Evolutionary conservation across 1,140 invertebrate genomes (phyloP).

Genomic region (Helicoverpa zea): DNA sequence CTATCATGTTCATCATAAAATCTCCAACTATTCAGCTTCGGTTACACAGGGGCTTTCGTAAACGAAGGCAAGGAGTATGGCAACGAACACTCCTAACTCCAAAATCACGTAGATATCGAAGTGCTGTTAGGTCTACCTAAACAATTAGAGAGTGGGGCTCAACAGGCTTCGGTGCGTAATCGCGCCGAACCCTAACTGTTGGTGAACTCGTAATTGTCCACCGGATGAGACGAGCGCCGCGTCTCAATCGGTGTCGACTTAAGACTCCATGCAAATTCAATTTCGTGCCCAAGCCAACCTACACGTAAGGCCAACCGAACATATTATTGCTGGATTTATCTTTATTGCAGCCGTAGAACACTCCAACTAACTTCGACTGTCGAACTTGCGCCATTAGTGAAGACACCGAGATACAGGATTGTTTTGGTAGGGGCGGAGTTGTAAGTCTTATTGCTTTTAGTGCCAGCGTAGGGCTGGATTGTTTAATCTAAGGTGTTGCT

Average conservation of each 20-base stretch:
- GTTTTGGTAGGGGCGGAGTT: conserved; percentile 83
- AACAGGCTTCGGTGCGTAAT: conserved; percentile 69
- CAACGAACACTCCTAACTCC: conserved; percentile 1
- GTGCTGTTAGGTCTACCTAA: conserved; percentile 47
- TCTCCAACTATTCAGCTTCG: conserved; percentile 12
- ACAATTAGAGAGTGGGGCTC: conserved; percentile 55
- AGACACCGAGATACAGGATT: conserved; percentile 85
- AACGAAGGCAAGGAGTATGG: not conserved
- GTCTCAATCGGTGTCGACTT: conserved; percentile 80
- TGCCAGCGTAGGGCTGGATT: conserved; percentile 77
- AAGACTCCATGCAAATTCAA: conserved; percentile 86
- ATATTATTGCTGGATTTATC: conserved; percentile 87
- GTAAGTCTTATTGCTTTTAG: conserved; percentile 86
- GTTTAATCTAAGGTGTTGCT: conserved; percentile 81
- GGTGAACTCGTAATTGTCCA: conserved; percentile 79
- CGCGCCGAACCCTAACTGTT: conserved; percentile 66
- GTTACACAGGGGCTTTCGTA: not conserved
- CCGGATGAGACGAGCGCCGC: conserved; percentile 70
- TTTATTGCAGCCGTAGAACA: conserved; percentile 85
- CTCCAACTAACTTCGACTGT: conserved; percentile 85
- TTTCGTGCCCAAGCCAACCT: conserved; percentile 82
- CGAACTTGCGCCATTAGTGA: conserved; percentile 86
- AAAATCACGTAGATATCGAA: conserved; percentile 44
- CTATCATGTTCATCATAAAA: conserved; percentile 8
- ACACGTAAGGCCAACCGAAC: conserved; percentile 83